Base-by-base conservation (phyloP, 1,140 invertebrate genomes). In the Drosophila pectinifera region DNA sequence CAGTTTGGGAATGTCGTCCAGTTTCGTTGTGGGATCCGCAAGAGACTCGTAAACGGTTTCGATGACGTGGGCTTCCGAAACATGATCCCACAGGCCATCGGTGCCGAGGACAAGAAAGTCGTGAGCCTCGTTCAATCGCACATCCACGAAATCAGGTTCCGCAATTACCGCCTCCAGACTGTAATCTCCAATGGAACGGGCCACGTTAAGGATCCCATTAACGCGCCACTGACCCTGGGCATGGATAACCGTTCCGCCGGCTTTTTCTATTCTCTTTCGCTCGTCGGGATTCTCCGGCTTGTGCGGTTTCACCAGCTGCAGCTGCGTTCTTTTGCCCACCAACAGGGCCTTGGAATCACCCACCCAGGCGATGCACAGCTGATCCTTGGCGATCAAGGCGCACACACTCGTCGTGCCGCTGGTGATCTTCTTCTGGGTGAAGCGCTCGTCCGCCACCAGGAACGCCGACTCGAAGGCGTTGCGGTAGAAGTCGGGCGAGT, bases 281-380 rank as follows among this genome's bases (percentile, higher is more conserved):
- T 92, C 91, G 43, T 92, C 91, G 2, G 62, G 48, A 5, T 69
- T 49, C 38, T 92, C 91, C 0, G 98, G 97, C 92, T 96, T 98
- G 92, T 99, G 98, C 55, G 98, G 96, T 67, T 95, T 94, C 45
- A 98, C 97, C 64, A 98, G 93, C 76, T 91, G 91, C 39, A 91
- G 42, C 22, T 82, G 82, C 0, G 72, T 80, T 6, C 76, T 54
- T 20, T 95, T 93, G 86, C 95, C 95, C 7, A 97, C 96, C 20
- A 99, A 92, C 55, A 97, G 92, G 24, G 97, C 98, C 93, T 97
- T 96, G 14, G 98, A 99, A 94, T 99, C 98, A 20, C 98, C 98
- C 14, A 96, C 94, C 98, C 98, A 99, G 8, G 96, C 97, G 46
- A 98, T 94, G 83, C 97, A 95, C 54, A 99, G 94, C 56, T 93